Evolutionary conservation across 1,140 invertebrate genomes (phyloP), one percentile per base, ranked within the genome.

Genomic region (Drosophila grimshawi): DNA sequence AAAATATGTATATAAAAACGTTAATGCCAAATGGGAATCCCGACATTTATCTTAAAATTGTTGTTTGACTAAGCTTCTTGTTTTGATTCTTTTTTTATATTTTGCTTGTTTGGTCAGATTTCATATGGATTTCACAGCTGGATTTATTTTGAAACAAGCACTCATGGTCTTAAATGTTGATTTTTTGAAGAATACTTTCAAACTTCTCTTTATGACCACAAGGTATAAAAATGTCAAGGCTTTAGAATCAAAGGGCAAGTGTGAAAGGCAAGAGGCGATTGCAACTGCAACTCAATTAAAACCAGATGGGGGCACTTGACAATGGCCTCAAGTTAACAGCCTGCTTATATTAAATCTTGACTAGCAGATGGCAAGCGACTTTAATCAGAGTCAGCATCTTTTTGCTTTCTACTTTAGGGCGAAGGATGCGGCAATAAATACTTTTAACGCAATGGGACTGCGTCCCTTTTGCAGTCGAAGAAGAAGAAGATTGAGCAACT

Each of bases 211-310:
- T 32, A 5, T 29, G 6, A 4, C 29, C 48, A 5, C 29, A 32
- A 29, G 49, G 32, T 52, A 33, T 33, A 33, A 59, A 65, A 73
- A 53, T 56, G 5, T 43, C 39, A 41, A 48, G 67, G 52, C 27
- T 59, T n/a, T 51, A 33, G 62, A 64, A 68, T 65, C 66, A 68
- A 81, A 85, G 69, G 69, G 67, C 52, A 80, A 76, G 73, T 68
- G 53, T 73, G 85, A 77, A 65, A 68, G 37, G 37, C 63, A 45
- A 39, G n/a, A 29, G 65, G 59, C 76, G 51, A 59, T 68, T 73
- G 51, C 39, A 43, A 43, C 66, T 83, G 63, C 72, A 81, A 63
- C 69, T 75, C 57, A 86, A 81, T 86, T 81, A 81, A 51, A 66
- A 70, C 60, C 66, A 48, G 29, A 35, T 63, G 41, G 57, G 46